A percentile compares a stretch with the other conserved stretches of the same genome.
These are phyloP conservation scores for Illadopsis cleaveri DNA, from an alignment of 2,113 vertebrate genomes.

Conservation along the genomic window DNA sequence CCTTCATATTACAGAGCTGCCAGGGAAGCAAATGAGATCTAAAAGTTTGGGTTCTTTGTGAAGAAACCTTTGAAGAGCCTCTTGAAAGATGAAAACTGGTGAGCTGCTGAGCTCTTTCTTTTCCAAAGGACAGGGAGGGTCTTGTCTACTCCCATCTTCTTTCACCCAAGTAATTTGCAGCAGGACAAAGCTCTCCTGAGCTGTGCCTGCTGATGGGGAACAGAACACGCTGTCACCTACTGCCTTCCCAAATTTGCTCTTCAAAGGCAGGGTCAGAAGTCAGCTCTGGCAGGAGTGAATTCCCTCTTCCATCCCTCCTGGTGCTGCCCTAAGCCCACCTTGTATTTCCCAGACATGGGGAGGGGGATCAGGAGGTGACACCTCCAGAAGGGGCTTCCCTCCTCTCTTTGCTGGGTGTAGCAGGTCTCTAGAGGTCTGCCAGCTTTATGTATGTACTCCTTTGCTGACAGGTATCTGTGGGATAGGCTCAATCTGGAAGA, in stretches of 20 bases:
- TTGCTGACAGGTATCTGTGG: neutral
- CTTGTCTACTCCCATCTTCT: neutral
- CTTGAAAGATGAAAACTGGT: neutral
- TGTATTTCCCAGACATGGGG: neutral
- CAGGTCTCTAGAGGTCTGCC: neutral
- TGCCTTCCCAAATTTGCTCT: neutral
- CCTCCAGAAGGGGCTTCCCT: neutral
- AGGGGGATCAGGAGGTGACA: neutral
- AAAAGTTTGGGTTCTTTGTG: constrained; percentile 34
- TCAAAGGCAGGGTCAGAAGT: neutral
- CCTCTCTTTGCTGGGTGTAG: neutral
- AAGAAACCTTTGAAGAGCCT: constrained; percentile 42
- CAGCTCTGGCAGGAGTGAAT: neutral
- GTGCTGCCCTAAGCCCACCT: neutral
- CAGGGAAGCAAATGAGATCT: constrained; percentile 20
- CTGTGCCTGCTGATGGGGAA: neutral
- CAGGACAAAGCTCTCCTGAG: neutral
- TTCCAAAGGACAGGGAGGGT: neutral
- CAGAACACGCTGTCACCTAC: neutral
- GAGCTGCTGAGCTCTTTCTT: neutral
- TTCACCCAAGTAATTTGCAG: constrained; percentile 20
- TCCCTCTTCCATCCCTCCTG: neutral
- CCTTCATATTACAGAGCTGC: neutral
- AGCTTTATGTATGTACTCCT: neutral
- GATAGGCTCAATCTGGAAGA: neutral